These are phyloP conservation scores for Athene cunicularia DNA, from an alignment of 2,113 vertebrate species.

Conservation along the genomic window DNA sequence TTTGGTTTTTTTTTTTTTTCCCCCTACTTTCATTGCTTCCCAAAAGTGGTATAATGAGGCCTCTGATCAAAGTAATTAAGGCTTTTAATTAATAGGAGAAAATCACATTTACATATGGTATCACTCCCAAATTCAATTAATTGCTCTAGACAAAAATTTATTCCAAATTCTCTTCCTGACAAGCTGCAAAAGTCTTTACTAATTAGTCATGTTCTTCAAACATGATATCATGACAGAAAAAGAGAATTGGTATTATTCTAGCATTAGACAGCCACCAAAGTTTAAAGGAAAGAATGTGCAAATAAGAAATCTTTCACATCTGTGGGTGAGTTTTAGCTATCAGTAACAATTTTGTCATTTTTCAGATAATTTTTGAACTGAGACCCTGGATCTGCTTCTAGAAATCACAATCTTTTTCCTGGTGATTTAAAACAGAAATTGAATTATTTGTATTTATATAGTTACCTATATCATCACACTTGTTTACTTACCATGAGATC, in stretches of 20 bases:
- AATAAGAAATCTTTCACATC: neutral
- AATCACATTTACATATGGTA: neutral
- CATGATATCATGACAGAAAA: neutral
- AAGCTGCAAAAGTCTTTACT: neutral
- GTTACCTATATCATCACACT: neutral
- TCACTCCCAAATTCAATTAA: neutral
- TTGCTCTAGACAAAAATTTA: neutral
- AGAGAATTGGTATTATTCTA: neutral
- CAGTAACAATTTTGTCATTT: neutral
- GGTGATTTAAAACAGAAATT: neutral
- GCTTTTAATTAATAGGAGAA: neutral
- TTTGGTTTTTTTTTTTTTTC: neutral
- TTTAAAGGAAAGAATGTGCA: neutral
- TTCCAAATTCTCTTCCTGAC: neutral
- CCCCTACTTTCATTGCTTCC: neutral
- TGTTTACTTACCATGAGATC: neutral
- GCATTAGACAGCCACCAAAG: neutral
- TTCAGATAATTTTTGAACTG: neutral
- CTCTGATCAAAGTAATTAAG: slow-evolving; percentile 23
- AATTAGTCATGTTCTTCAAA: neutral
- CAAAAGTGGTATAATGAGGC: neutral
- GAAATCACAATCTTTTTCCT: neutral
- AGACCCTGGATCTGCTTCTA: neutral
- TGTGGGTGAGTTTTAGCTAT: neutral
- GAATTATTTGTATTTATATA: neutral